Evolutionary conservation across 30 jellyfish, hydroid and myxozoan species (phyloP).

Genomic region (Pseudorhiza aurosa): DNA sequence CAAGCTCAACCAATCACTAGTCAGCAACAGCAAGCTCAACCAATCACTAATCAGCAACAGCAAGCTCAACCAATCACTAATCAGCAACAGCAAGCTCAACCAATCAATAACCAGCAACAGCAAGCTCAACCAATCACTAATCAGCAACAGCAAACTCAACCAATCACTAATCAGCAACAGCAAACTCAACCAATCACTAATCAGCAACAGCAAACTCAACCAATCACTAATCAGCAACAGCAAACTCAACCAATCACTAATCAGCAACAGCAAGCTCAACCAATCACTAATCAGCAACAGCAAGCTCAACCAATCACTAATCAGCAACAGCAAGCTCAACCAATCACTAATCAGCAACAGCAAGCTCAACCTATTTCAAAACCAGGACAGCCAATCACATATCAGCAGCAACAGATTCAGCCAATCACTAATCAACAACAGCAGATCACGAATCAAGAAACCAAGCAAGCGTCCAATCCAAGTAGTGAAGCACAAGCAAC

Average conservation of each 20-base stretch:
- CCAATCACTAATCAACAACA: background rate
- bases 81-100: background rate
- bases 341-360: background rate
- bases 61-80: background rate
- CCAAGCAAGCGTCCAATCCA: too few relatives aligned
- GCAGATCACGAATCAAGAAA: too few relatives aligned
- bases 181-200: background rate
- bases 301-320: background rate
- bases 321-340: background rate
- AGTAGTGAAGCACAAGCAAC: too few relatives aligned
- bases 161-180: too few relatives aligned
- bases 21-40: conserved; percentile 3
- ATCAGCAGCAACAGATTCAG: conserved; percentile 2
- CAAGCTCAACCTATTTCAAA: background rate
- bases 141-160: background rate
- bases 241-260: too few relatives aligned
- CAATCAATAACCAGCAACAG: background rate
- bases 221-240: too few relatives aligned
- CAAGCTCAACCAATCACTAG: background rate
- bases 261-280: background rate
- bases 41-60: conserved; percentile 7
- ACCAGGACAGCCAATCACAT: background rate
- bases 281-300: background rate
- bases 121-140: background rate
- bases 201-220: background rate